Evolutionary conservation across 2,888 invertebrate genomes (phyloP).

Genomic region (Drosophila mulleri): DNA sequence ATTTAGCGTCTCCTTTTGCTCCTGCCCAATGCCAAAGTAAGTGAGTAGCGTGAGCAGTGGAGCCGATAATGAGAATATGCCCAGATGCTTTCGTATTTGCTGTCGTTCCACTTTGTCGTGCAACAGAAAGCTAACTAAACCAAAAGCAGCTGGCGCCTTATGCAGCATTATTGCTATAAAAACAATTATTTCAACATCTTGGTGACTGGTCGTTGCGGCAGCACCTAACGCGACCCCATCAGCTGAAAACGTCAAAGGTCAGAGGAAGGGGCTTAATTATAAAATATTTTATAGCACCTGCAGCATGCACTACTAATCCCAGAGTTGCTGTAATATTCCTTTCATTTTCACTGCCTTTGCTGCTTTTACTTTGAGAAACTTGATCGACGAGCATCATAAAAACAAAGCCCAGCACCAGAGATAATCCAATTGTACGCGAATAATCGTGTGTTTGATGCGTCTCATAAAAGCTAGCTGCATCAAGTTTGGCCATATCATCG

Average conservation of each 20-base stretch:
- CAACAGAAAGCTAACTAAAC: conserved; percentile 97
- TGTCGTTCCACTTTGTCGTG: conserved; percentile 96
- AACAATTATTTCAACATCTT: conserved; percentile 98
- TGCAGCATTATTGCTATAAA: conserved; percentile 99
- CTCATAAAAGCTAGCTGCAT: not conserved
- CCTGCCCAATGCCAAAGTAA: conserved; percentile 96
- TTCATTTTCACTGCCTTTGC: conserved; percentile 86
- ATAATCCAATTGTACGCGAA: conserved; percentile 91
- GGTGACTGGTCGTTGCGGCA: conserved; percentile 97
- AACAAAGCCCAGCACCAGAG: conserved; percentile 96
- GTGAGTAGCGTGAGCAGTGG: conserved; percentile 95
- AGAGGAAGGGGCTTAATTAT: not conserved
- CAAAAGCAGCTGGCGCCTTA: conserved; percentile 99
- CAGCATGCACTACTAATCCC: conserved; percentile 98
- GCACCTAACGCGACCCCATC: conserved; percentile 99
- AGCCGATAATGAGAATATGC: conserved; percentile 96
- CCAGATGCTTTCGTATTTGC: conserved; percentile 93
- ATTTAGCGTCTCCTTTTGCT: conserved; percentile 95
- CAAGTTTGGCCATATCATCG: not conserved
- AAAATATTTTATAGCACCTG: conserved; percentile 86
- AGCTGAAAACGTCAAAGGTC: conserved; percentile 86
- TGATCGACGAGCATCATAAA: conserved; percentile 99
- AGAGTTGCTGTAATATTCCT: conserved; percentile 96
- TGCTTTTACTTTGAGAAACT: conserved; percentile 86
- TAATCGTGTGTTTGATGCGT: conserved; percentile 72